phyloP scores from a whole-genome alignment of 2,797 vertebrate genomes.

The Dallia pectoralis region DNA sequence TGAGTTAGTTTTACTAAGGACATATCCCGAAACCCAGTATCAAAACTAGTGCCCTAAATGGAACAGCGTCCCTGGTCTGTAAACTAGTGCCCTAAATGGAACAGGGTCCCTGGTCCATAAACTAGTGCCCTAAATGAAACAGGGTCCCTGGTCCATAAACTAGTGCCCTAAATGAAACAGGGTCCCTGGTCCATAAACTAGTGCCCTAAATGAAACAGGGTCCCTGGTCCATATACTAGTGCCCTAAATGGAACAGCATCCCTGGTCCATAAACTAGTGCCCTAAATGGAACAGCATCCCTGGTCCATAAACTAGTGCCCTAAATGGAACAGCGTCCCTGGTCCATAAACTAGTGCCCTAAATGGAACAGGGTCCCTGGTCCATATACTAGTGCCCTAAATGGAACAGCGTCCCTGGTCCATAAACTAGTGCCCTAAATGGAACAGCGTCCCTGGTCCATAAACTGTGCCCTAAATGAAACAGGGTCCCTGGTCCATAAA shows the following conservation, averaged over 20 bases:
- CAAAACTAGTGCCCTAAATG: too few species aligned
- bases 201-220: background rate
- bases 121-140: background rate
- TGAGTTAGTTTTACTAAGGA: background rate
- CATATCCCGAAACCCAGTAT: too few species aligned
- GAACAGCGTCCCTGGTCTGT: conserved; percentile 40
- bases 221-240: too few species aligned
- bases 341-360: too few species aligned
- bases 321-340: background rate
- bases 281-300: background rate
- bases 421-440: too few species aligned
- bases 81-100: too few species aligned
- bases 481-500: conserved; percentile 40
- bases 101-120: conserved; percentile 39
- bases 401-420: conserved; percentile 34
- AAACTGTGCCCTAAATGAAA: background rate
- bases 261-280: too few species aligned
- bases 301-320: too few species aligned
- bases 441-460: conserved; percentile 37
- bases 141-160: conserved; percentile 42
- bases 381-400: too few species aligned
- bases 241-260: background rate
- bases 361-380: conserved; percentile 5
- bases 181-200: conserved; percentile 47
- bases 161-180: background rate